Percentiles rank a stretch among this genome's conserved stretches.
These are phyloP conservation scores for Sebastes taczanowskii DNA, from an alignment of 2,797 vertebrate species.

Conservation along the genomic window DNA sequence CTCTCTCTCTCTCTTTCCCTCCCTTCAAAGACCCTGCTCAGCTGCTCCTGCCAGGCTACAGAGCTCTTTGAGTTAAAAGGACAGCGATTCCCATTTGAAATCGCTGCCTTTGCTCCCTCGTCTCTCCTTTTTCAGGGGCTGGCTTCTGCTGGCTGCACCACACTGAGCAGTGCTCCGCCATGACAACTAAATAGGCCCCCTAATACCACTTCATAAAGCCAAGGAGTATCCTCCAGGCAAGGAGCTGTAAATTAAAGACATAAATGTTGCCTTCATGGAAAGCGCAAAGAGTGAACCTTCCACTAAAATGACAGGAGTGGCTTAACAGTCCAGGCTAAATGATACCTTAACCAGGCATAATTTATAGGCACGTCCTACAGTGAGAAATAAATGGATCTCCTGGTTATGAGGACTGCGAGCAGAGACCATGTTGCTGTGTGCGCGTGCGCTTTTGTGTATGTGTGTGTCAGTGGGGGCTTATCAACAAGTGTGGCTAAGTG, in stretches of 20 bases:
- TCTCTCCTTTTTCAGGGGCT: slow-evolving; percentile 74
- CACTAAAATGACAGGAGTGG: slow-evolving; percentile 80
- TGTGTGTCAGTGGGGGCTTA: slow-evolving; percentile 64
- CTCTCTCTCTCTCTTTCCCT: slow-evolving; percentile 56
- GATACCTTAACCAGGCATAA: slow-evolving; percentile 80
- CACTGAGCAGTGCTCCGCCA: slow-evolving; percentile 80
- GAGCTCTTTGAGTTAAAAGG: slow-evolving; percentile 87
- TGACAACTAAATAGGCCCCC: slow-evolving; percentile 86
- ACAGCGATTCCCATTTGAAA: slow-evolving; percentile 84
- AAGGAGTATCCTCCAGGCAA: slow-evolving; percentile 84
- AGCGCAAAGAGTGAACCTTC: slow-evolving; percentile 79
- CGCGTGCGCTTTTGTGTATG: not conserved
- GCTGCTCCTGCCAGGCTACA: slow-evolving; percentile 81
- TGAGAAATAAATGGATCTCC: slow-evolving; percentile 76
- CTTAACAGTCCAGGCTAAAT: slow-evolving; percentile 78
- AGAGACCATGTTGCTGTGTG: slow-evolving; percentile 39
- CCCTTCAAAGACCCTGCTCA: slow-evolving; percentile 81
- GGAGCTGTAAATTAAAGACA: slow-evolving; percentile 86
- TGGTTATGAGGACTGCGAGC: slow-evolving; percentile 55
- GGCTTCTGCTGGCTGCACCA: slow-evolving; percentile 80
- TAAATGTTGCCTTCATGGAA: slow-evolving; percentile 82
- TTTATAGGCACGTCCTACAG: slow-evolving; percentile 76
- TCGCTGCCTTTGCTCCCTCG: slow-evolving; percentile 75
- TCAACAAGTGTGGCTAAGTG: slow-evolving; percentile 84
- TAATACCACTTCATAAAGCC: slow-evolving; percentile 86